Conservation (phyloP, 2,888 invertebrate species). For the Drosophila fungiperda region DNA sequence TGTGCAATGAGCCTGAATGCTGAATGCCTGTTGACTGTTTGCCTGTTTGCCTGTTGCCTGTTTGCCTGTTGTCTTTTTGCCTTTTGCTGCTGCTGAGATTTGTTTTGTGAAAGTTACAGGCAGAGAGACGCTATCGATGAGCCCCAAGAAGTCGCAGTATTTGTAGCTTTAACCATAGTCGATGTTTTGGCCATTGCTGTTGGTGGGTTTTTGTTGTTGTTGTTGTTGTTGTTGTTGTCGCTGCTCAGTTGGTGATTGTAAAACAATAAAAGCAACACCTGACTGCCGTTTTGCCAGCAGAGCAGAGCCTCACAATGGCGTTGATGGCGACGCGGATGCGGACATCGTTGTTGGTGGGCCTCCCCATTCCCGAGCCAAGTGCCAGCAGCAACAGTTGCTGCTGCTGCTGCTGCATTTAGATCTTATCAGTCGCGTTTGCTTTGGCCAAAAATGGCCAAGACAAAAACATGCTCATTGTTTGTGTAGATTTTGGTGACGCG, state of each 20-base stretch:
- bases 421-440: constrained; percentile 59
- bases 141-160: constrained; percentile 43
- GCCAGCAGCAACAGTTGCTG: constrained; percentile 21
- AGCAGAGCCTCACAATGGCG: constrained; percentile 65
- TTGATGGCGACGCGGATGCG: constrained; percentile 68
- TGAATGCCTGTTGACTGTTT: not conserved
- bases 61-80: constrained; percentile 12
- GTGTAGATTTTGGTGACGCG: constrained; percentile 61
- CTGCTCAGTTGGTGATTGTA: constrained; percentile 68
- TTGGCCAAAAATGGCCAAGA: constrained; percentile 69
- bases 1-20: constrained; percentile 45
- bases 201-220: constrained; percentile 17
- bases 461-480: constrained; percentile 75
- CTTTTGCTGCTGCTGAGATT: constrained; percentile 62
- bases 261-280: constrained; percentile 81
- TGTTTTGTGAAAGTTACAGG: constrained; percentile 74
- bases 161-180: constrained; percentile 4
- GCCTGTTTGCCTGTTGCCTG: not conserved
- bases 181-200: constrained; percentile 23
- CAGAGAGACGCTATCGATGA: constrained; percentile 57
- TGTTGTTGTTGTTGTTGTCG: constrained; percentile 7
- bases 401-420: constrained; percentile 26
- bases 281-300: constrained; percentile 66
- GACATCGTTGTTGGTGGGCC: constrained; percentile 71
- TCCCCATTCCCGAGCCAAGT: constrained; percentile 3